phyloP scores from a whole-genome alignment of 1,140 invertebrate genomes.

The Phortica variegata region DNA sequence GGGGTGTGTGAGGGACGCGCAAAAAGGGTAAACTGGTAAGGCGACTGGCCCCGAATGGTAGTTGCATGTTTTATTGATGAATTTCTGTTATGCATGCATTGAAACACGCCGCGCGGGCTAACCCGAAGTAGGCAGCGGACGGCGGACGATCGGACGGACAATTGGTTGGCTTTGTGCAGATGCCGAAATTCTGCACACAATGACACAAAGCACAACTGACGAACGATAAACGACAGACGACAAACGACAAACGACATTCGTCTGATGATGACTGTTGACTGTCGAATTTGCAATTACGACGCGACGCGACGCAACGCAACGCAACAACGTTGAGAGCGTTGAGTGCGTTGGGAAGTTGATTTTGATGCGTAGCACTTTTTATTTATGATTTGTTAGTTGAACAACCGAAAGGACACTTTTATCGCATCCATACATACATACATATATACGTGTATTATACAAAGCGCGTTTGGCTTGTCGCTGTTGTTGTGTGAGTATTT shows the following conservation, averaged over 20 bases:
- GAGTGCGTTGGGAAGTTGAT: too few relatives aligned
- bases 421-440: constrained; percentile 7
- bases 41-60: too few relatives aligned
- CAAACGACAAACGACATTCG: too few relatives aligned
- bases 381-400: constrained; percentile 44
- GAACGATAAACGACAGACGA: constrained; percentile 11
- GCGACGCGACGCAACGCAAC: too few relatives aligned
- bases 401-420: constrained; percentile 25
- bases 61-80: constrained; percentile 52
- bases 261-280: too few relatives aligned
- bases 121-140: too few relatives aligned
- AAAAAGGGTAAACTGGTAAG: not conserved
- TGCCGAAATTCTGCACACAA: constrained; percentile 50
- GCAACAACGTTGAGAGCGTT: too few relatives aligned
- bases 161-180: constrained; percentile 32
- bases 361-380: constrained; percentile 20
- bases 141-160: not conserved
- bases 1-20: constrained; percentile 35
- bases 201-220: constrained; percentile 13
- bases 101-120: too few relatives aligned
- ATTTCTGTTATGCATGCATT: constrained; percentile 53
- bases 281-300: constrained; percentile 39
- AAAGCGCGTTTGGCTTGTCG: constrained; percentile 8
- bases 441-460: constrained; percentile 16
- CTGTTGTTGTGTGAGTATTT: constrained; percentile 2